phyloP scores from a whole-genome alignment of 2,797 vertebrate species.

The Acomys russatus region DNA sequence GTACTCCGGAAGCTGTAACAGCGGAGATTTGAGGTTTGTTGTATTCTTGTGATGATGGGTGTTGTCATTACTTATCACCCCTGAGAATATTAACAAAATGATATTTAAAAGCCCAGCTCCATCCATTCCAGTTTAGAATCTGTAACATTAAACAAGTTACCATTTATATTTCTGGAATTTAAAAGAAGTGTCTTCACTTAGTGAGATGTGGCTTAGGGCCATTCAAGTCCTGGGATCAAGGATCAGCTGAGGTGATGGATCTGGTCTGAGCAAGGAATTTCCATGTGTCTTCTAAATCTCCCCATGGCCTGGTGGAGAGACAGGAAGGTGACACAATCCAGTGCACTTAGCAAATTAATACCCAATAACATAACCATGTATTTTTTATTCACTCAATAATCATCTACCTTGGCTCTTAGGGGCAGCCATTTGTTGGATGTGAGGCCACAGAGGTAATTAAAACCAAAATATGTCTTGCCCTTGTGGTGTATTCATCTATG shows the following conservation, averaged over 20 bases:
- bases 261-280: neutral
- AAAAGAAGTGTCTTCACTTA: neutral
- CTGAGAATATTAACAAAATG: conserved; percentile 9
- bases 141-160: neutral
- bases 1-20: neutral
- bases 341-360: neutral
- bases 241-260: neutral
- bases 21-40: neutral
- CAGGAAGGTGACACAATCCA: neutral
- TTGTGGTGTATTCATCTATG: neutral
- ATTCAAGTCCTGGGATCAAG: neutral
- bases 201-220: neutral
- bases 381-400: neutral
- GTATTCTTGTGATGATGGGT: neutral
- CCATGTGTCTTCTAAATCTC: neutral
- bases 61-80: neutral
- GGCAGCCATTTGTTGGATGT: neutral
- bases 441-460: neutral
- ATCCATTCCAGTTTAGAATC: neutral
- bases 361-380: neutral
- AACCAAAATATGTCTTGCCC: neutral
- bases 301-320: neutral
- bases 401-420: accelerated
- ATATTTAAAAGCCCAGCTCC: neutral
- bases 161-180: neutral